Percentiles rank a stretch among this genome's conserved stretches.
Conservation (phyloP, 2,888 invertebrate genomes). For the Phragmatobia fuliginosa region DNA sequence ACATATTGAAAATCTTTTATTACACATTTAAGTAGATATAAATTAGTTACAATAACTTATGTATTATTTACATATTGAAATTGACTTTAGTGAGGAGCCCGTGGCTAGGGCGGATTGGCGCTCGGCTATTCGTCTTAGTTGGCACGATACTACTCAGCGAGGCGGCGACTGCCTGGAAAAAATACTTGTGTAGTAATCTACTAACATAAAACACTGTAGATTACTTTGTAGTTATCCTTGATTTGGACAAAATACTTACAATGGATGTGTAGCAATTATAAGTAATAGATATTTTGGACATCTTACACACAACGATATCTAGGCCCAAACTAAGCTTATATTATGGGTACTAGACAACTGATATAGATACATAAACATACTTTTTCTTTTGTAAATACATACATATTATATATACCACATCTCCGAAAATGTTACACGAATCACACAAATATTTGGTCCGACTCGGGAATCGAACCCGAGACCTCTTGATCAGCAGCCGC, state of each 20-base stretch:
- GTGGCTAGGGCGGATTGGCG: constrained; percentile 38
- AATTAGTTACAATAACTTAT: constrained; percentile 15
- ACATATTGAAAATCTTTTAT: constrained; percentile 15
- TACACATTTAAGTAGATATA: constrained; percentile 16
- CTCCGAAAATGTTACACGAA: too few species aligned
- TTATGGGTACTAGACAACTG: too few species aligned
- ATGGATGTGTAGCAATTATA: background rate
- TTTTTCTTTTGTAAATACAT: too few species aligned
- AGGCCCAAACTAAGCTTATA: too few species aligned
- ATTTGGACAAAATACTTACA: background rate
- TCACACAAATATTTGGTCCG: too few species aligned
- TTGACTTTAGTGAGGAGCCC: constrained; percentile 58
- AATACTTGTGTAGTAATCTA: constrained; percentile 43
- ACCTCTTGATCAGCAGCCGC: too few species aligned
- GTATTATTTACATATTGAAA: constrained; percentile 60
- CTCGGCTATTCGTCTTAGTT: constrained; percentile 48
- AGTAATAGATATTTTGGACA: too few species aligned
- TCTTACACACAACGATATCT: too few species aligned
- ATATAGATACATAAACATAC: too few species aligned
- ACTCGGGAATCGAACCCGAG: too few species aligned
- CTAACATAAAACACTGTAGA: background rate
- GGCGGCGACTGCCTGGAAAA: constrained; percentile 76
- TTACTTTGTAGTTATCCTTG: background rate
- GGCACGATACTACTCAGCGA: constrained; percentile 44
- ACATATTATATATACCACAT: too few species aligned